These are phyloP conservation scores for Lepidotrigona ventralis DNA, from an alignment of 1,140 invertebrate species.

Conservation along the genomic window DNA sequence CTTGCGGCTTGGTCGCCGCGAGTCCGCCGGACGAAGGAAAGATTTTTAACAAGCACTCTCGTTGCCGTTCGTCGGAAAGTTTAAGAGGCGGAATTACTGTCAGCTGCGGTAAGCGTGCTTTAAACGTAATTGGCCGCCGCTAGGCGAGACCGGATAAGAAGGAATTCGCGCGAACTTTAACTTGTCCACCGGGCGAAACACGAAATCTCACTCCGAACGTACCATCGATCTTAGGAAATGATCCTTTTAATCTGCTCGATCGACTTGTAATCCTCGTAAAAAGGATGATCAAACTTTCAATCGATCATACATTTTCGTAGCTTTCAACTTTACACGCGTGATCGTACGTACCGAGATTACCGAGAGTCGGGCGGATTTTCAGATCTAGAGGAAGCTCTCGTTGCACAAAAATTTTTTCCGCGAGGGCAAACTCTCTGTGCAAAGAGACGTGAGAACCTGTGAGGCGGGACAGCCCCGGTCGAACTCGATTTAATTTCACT, in stretches of 20 bases:
- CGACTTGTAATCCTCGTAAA: too few relatives aligned
- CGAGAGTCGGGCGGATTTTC: neutral
- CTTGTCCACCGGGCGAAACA: neutral
- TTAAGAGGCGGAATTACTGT: conserved; percentile 29
- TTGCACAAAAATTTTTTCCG: neutral
- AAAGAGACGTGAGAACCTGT: too few relatives aligned
- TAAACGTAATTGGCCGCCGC: conserved; percentile 40
- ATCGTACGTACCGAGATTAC: too few relatives aligned
- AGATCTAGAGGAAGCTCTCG: neutral
- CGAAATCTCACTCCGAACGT: conserved; percentile 2
- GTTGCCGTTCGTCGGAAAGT: conserved; percentile 8
- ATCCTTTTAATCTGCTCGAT: too few relatives aligned
- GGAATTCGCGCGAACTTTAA: conserved; percentile 18
- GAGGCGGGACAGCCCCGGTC: neutral
- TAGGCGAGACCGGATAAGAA: neutral
- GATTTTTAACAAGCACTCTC: conserved; percentile 8
- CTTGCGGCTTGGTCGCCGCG: neutral
- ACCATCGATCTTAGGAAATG: too few relatives aligned
- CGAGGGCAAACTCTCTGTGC: neutral
- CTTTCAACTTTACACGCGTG: too few relatives aligned
- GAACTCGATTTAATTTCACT: conserved; percentile 32
- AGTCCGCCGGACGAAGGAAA: neutral
- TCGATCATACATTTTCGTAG: too few relatives aligned
- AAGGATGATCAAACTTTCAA: too few relatives aligned
- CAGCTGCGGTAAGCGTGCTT: conserved; percentile 13